Evolutionary conservation across 2,888 invertebrate genomes (phyloP).

Genomic region (Drosophila yooni): DNA sequence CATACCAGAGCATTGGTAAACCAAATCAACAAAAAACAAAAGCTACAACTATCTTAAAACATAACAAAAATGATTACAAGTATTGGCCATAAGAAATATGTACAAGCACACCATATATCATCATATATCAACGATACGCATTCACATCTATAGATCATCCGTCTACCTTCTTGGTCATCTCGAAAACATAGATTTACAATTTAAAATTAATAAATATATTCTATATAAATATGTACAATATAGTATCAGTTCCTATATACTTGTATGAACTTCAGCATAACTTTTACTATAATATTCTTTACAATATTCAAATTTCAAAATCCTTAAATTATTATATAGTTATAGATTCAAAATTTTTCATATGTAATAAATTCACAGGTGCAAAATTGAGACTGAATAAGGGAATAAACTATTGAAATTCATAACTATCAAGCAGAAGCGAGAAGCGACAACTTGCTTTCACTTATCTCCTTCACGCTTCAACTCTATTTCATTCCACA

Average conservation of each 20-base stretch:
- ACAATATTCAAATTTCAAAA: not conserved
- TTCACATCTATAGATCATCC: constrained; percentile 24
- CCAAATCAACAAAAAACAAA: constrained; percentile 38
- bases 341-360: not conserved
- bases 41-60: constrained; percentile 24
- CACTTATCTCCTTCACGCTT: constrained; percentile 7
- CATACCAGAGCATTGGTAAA: constrained; percentile 91
- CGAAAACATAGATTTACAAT: not conserved
- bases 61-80: constrained; percentile 17
- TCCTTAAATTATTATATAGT: not conserved
- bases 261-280: constrained; percentile 1
- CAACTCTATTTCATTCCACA: not conserved
- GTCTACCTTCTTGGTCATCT: not conserved
- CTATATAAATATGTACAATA: not conserved
- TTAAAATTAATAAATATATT: not conserved
- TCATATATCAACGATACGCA: constrained; percentile 11
- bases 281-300: not conserved
- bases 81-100: constrained; percentile 36
- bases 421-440: not conserved
- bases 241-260: constrained; percentile 1
- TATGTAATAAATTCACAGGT: not conserved
- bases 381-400: not conserved
- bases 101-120: constrained; percentile 23
- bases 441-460: constrained; percentile 1
- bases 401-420: not conserved